phyloP scores from a whole-genome alignment of 2,113 vertebrate species.

The Fukomys damarensis region DNA sequence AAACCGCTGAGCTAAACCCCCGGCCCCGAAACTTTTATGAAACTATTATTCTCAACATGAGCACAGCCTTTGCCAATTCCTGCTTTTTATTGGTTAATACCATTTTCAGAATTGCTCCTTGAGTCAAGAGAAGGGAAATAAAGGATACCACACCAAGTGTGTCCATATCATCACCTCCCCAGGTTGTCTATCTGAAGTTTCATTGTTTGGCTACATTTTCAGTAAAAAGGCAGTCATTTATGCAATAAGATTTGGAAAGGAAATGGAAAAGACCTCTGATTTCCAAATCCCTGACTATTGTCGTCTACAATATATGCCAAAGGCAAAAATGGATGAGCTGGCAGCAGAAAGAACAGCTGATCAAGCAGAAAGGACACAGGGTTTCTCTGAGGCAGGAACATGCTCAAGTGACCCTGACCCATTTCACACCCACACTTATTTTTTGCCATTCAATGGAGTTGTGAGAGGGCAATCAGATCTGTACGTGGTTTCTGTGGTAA shows the following conservation, averaged over 20 bases:
- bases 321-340: neutral
- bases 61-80: neutral
- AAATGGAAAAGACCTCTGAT: neutral
- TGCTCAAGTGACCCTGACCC: neutral
- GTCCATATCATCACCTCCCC: neutral
- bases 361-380: neutral
- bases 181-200: neutral
- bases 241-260: neutral
- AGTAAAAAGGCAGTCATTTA: neutral
- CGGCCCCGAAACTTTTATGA: neutral
- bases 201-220: neutral
- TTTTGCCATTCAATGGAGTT: neutral
- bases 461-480: neutral
- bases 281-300: neutral
- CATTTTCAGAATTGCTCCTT: conserved; percentile 6
- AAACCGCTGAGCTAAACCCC: too few species aligned
- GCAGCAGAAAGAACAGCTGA: neutral
- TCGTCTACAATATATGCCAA: neutral
- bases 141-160: neutral
- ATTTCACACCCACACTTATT: neutral
- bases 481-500: neutral
- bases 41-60: neutral
- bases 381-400: neutral
- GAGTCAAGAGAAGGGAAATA: neutral
- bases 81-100: neutral